Evolutionary conservation across 2,113 vertebrate genomes (phyloP).

Genomic region (Fulica atra): DNA sequence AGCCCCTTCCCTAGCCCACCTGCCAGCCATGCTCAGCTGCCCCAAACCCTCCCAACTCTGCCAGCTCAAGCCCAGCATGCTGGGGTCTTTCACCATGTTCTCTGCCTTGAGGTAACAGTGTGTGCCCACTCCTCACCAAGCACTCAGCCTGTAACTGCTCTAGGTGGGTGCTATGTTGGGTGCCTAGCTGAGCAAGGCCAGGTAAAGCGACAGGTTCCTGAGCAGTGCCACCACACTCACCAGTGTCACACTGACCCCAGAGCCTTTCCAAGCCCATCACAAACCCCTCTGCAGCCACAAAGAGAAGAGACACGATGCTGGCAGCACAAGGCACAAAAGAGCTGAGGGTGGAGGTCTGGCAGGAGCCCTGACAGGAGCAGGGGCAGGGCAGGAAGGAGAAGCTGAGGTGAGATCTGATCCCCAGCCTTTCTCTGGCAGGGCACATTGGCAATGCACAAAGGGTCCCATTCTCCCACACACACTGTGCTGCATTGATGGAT

Average conservation of each 20-base stretch:
- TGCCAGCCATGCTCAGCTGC: not conserved
- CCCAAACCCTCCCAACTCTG: not conserved
- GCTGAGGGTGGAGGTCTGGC: not conserved
- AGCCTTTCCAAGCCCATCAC: not conserved
- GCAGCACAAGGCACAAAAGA: not conserved
- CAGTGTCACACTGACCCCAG: not conserved
- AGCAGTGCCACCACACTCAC: not conserved
- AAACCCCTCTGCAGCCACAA: not conserved
- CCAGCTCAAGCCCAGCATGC: not conserved
- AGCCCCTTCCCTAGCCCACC: not conserved
- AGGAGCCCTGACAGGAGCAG: not conserved
- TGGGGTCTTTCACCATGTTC: not conserved
- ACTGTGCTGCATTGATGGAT: not conserved
- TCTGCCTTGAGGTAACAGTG: not conserved
- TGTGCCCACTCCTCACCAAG: not conserved
- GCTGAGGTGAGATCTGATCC: slow-evolving; percentile 13
- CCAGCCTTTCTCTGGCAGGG: not conserved
- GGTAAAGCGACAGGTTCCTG: not conserved
- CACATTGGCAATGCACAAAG: not conserved
- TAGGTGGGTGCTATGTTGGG: not conserved
- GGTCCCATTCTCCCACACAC: not conserved
- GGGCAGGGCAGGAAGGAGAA: not conserved
- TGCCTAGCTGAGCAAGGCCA: not conserved
- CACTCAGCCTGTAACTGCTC: not conserved
- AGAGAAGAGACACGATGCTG: not conserved